Base-by-base conservation (phyloP, 2,888 invertebrate genomes). In the Aelia acuminata region DNA sequence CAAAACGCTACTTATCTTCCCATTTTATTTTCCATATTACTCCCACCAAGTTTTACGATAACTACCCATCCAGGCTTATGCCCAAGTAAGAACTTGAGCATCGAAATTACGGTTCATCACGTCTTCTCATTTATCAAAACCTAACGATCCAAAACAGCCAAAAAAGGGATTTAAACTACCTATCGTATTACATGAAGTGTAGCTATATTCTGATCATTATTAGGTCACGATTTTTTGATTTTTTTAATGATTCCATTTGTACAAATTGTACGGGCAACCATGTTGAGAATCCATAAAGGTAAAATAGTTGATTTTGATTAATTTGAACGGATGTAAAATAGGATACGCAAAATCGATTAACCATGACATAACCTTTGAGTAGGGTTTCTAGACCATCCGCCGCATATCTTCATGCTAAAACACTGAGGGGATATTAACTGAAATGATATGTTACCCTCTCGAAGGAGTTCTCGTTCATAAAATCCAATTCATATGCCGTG, bases 381-480 rank as follows among this genome's bases (percentile, higher is more conserved):
- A 8, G n/a, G n/a, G 53, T 53, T 53, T 53, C 20, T n/a, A n/a
- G 53, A 57, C n/a, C 26, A 11, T 57, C 57, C 26, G 11, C 57
- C 26, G 13, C 26, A 57, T 57, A 26, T 26, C 13, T 57, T 26
- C n/a, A 57, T n/a, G 57, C 2, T 57, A 57, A 13, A 57, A 26
- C 1, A 57, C 26, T 3, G 2, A 20, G 26, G n/a, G 1, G 26
- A 26, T 57, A 57, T 57, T 57, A n/a, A 10, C 57, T 26, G 26
- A 57, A 57, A 57, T 26, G 13, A 57, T 26, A 26, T 26, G 57
- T 26, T 57, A 26, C 26, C 13, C n/a, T 57, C 57, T 26, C 11
- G 57, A 57, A 57, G 26, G n/a, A n/a, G 57, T 26, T 53, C 53
- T 53, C 49, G 49, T 53, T 57, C 26, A 57, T 57, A 57, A 57